A percentile compares a stretch with the other conserved stretches of the same genome.
Evolutionary conservation across 2,797 vertebrate species (phyloP).

Genomic region (Dryobates pubescens): DNA sequence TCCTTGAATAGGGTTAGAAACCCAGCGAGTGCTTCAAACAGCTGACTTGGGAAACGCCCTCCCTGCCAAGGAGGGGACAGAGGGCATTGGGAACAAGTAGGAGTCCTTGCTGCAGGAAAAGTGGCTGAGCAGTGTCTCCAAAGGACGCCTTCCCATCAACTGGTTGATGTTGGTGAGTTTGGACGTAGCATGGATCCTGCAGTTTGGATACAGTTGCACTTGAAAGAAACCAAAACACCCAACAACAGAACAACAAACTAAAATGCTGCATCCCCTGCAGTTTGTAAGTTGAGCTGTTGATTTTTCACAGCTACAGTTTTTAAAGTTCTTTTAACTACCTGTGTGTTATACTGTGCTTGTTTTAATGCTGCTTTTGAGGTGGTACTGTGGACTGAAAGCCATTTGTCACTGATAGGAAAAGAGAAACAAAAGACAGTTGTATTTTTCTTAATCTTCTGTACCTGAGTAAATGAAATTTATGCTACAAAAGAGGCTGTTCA

Average conservation of each 20-base stretch:
- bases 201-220: background rate
- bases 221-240: background rate
- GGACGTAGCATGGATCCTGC: background rate
- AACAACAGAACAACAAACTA: background rate
- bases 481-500: background rate
- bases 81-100: background rate
- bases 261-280: background rate
- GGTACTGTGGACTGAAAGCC: background rate
- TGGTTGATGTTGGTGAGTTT: accelerated
- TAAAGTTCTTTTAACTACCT: background rate
- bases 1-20: background rate
- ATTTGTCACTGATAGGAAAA: background rate
- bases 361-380: background rate
- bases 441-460: background rate
- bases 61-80: background rate
- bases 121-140: background rate
- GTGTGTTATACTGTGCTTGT: background rate
- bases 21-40: accelerated
- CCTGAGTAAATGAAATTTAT: background rate
- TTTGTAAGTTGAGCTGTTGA: background rate
- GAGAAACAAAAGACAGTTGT: background rate
- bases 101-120: background rate
- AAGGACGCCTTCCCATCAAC: background rate
- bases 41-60: background rate
- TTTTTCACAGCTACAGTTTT: background rate